Evolutionary conservation across 2,888 invertebrate species (phyloP).

Genomic region (Toxonevra muliebris): DNA sequence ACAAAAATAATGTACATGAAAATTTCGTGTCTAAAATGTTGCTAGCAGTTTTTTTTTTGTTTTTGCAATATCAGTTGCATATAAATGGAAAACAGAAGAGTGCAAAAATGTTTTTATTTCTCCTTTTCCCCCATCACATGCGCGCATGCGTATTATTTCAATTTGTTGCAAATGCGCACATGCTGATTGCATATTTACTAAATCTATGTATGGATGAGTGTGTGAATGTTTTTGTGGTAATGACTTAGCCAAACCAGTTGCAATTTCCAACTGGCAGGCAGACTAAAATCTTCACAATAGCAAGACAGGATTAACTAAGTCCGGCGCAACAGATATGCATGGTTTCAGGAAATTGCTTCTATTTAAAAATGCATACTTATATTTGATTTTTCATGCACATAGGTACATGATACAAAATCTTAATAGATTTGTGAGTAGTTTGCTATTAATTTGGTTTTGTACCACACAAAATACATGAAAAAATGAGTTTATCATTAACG

Average conservation of each 20-base stretch:
- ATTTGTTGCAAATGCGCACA: background rate
- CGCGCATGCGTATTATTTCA: slow-evolving; percentile 5
- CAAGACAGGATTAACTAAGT: no score
- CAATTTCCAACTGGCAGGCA: no score
- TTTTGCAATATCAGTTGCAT: slow-evolving; percentile 11
- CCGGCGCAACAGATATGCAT: no score
- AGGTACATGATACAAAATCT: background rate
- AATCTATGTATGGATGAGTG: background rate
- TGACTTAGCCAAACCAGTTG: no score
- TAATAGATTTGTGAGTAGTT: background rate
- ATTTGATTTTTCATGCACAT: background rate
- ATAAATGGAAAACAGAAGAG: slow-evolving; percentile 2
- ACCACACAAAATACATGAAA: background rate
- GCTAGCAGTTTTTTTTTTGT: slow-evolving; percentile 3
- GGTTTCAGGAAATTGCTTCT: no score
- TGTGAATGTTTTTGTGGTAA: no score
- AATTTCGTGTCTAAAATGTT: slow-evolving; percentile 7
- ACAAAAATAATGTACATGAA: no score
- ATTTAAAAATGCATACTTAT: background rate
- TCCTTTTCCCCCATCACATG: background rate
- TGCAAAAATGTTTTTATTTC: background rate
- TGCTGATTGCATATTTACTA: background rate
- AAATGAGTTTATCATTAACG: background rate
- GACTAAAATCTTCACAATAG: background rate
- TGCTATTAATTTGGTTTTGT: slow-evolving; percentile 3